Percentiles rank a stretch among this genome's conserved stretches.
phyloP scores from a whole-genome alignment of 2,888 invertebrate genomes.

The Sinodicranocentrus sp. region DNA sequence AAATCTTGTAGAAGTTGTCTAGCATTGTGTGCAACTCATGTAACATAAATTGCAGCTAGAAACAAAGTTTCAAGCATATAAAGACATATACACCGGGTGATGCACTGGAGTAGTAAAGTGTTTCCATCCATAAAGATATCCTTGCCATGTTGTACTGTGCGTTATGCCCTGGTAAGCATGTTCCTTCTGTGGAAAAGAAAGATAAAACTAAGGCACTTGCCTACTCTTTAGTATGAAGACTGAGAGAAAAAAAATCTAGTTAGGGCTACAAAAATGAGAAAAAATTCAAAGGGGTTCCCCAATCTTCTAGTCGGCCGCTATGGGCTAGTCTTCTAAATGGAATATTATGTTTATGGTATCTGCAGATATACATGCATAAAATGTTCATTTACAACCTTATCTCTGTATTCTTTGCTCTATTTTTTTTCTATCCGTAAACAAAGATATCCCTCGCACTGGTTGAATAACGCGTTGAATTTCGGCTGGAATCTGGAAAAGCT shows the following conservation, averaged over 20 bases:
- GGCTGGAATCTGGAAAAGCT: conserved; percentile 36
- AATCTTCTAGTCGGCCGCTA: background rate
- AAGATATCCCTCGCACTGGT: background rate
- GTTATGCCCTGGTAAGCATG: too few relatives aligned
- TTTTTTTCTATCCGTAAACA: conserved; percentile 28
- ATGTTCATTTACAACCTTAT: too few relatives aligned
- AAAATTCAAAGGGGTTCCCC: conserved; percentile 37
- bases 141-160: too few relatives aligned
- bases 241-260: background rate
- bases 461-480: background rate
- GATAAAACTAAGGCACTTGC: conserved; percentile 26
- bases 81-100: background rate
- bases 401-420: too few relatives aligned
- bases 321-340: background rate
- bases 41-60: background rate
- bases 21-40: too few relatives aligned
- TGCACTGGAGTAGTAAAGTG: too few relatives aligned
- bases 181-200: background rate
- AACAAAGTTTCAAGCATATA: background rate
- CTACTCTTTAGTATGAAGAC: conserved; percentile 9
- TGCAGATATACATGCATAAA: background rate
- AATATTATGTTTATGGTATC: background rate
- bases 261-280: conserved; percentile 22
- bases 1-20: conserved; percentile 22
- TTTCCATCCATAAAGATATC: too few relatives aligned